phyloP scores from a whole-genome alignment of 2,113 vertebrate species.

The Dicaeum eximium region DNA sequence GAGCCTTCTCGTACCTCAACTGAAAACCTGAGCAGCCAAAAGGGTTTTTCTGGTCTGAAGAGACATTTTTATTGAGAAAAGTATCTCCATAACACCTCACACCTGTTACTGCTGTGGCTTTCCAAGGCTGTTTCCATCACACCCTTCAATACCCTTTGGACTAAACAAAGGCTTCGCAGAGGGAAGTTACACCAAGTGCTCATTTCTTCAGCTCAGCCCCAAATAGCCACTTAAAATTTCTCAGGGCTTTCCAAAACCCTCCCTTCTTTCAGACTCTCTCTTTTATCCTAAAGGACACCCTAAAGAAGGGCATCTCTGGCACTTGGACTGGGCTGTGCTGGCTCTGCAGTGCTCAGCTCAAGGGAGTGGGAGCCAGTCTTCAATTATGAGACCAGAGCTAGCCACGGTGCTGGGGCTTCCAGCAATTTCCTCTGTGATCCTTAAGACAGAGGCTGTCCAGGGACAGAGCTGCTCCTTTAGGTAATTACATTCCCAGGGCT shows the following conservation, averaged over 20 bases:
- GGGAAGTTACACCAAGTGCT: neutral
- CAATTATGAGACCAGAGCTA: neutral
- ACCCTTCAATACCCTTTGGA: neutral
- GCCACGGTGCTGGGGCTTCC: neutral
- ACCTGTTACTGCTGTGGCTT: neutral
- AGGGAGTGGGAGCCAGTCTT: neutral
- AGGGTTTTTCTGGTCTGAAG: neutral
- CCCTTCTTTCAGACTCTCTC: neutral
- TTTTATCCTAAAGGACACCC: neutral
- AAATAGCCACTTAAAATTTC: neutral
- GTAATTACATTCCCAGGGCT: neutral
- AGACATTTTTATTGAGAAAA: neutral
- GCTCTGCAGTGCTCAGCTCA: neutral
- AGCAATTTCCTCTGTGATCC: conserved; percentile 4
- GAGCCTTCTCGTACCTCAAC: neutral
- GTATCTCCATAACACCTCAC: neutral
- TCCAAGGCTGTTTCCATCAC: neutral
- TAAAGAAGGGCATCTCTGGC: neutral
- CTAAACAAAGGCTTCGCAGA: neutral
- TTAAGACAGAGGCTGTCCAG: neutral
- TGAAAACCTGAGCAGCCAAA: neutral
- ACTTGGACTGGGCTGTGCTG: neutral
- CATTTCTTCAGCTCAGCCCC: neutral
- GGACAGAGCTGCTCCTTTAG: neutral
- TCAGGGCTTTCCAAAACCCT: neutral